A percentile compares a stretch with the other conserved stretches of the same genome.
phyloP scores from a whole-genome alignment of 2,888 invertebrate genomes.

The Caenorhabditis sp. region DNA sequence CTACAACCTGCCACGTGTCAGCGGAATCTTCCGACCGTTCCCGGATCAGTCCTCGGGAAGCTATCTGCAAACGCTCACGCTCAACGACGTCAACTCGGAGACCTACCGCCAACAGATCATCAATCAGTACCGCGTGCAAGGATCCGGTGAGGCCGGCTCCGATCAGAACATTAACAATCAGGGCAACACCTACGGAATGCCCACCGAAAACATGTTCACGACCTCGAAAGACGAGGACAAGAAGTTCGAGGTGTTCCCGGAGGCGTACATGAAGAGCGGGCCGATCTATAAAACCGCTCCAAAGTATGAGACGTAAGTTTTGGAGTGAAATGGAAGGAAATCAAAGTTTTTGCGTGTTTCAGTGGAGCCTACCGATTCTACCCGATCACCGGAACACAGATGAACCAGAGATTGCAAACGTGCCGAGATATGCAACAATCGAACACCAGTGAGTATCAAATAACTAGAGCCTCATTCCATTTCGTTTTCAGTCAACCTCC shows the following conservation, averaged over 20 bases:
- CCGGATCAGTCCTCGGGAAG: conserved; percentile 74
- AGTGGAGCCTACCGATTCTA: conserved; percentile 72
- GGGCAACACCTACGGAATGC: conserved; percentile 62
- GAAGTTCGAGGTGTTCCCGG: conserved; percentile 78
- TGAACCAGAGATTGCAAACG: conserved; percentile 72
- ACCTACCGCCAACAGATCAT: conserved; percentile 76
- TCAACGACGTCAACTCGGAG: conserved; percentile 77
- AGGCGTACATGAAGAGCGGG: conserved; percentile 74
- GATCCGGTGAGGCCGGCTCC: conserved; percentile 74
- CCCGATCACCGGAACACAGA: conserved; percentile 72
- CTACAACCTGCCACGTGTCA: conserved; percentile 73
- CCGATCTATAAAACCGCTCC: conserved; percentile 74
- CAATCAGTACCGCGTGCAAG: conserved; percentile 71
- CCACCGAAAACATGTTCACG: conserved; percentile 78
- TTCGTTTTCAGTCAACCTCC: conserved; percentile 70
- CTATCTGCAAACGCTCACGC: conserved; percentile 66
- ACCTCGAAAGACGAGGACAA: conserved; percentile 76
- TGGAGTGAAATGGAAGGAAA: neutral
- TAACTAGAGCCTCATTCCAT: neutral
- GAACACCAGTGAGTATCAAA: conserved; percentile 45
- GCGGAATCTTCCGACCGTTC: conserved; percentile 77
- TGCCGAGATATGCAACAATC: conserved; percentile 71
- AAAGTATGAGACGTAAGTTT: conserved; percentile 71
- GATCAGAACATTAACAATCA: conserved; percentile 66
- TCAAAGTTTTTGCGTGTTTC: conserved; percentile 6